These are phyloP conservation scores for Colaptes auratus DNA, from an alignment of 2,113 vertebrate species.

Conservation along the genomic window DNA sequence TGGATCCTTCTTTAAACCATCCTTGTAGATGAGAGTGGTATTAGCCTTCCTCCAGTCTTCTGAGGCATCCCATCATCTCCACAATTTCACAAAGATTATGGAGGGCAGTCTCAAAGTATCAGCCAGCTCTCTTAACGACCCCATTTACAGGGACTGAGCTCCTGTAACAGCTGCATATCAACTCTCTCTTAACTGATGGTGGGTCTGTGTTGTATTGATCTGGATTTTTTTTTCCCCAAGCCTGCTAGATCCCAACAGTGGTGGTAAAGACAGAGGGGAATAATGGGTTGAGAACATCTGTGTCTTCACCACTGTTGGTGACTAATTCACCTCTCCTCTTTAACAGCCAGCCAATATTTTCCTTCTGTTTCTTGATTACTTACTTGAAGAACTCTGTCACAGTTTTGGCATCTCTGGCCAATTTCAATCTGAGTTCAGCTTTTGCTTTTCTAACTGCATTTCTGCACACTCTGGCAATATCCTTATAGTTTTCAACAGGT, in stretches of 20 bases:
- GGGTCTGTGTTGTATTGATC: neutral
- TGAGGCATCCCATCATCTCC: neutral
- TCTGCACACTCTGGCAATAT: accelerated
- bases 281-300: neutral
- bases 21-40: neutral
- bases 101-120: neutral
- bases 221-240: neutral
- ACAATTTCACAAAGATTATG: neutral
- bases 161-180: neutral
- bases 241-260: neutral
- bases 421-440: neutral
- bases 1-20: neutral
- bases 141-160: neutral
- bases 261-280: neutral
- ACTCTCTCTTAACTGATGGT: neutral
- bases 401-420: neutral
- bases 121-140: neutral
- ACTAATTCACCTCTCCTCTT: neutral
- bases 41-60: neutral
- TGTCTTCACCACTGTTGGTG: neutral
- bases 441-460: neutral
- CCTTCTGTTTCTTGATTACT: neutral
- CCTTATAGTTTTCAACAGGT: neutral
- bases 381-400: neutral
- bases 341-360: neutral